Evolutionary conservation across 2,113 vertebrate species (phyloP).

Genomic region (Chaetodon auriga): DNA sequence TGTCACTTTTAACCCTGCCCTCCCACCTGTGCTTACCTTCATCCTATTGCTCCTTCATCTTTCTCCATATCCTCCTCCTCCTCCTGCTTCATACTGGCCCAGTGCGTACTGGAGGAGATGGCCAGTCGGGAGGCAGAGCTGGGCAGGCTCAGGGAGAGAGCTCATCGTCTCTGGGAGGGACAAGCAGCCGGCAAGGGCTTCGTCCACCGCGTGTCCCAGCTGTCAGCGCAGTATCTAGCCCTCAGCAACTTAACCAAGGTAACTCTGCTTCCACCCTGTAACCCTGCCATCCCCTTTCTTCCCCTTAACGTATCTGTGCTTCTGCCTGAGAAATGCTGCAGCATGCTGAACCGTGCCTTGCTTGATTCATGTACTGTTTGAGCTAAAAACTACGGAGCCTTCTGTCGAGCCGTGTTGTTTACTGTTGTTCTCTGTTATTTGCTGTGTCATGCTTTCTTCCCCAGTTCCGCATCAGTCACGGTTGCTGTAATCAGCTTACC

Average conservation of each 20-base stretch:
- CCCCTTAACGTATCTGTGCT: background rate
- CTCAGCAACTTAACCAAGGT: constrained; percentile 99
- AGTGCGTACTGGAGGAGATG: constrained; percentile 98
- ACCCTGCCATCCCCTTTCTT: constrained; percentile 2
- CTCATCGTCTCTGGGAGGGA: constrained; percentile 95
- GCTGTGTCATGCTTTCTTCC: constrained; percentile 43
- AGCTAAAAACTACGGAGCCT: constrained; percentile 10
- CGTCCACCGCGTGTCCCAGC: constrained; percentile 96
- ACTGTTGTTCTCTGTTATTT: constrained; percentile 31
- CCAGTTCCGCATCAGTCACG: constrained; percentile 33
- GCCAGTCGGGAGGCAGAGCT: constrained; percentile 91
- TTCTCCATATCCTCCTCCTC: constrained; percentile 33
- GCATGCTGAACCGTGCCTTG: constrained; percentile 40
- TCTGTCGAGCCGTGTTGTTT: constrained; percentile 32
- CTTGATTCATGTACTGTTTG: constrained; percentile 40
- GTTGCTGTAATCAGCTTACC: constrained; percentile 13
- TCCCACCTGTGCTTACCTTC: constrained; percentile 14
- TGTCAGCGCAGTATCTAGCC: constrained; percentile 95
- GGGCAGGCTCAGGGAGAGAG: constrained; percentile 93
- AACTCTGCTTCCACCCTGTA: constrained; percentile 62
- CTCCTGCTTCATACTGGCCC: constrained; percentile 78
- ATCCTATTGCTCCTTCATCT: constrained; percentile 31
- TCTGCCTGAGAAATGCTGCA: constrained; percentile 20
- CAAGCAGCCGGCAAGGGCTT: constrained; percentile 96
- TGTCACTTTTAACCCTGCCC: constrained; percentile 31